phyloP scores from a whole-genome alignment of 2,113 vertebrate species.

The Vombatus ursinus region DNA sequence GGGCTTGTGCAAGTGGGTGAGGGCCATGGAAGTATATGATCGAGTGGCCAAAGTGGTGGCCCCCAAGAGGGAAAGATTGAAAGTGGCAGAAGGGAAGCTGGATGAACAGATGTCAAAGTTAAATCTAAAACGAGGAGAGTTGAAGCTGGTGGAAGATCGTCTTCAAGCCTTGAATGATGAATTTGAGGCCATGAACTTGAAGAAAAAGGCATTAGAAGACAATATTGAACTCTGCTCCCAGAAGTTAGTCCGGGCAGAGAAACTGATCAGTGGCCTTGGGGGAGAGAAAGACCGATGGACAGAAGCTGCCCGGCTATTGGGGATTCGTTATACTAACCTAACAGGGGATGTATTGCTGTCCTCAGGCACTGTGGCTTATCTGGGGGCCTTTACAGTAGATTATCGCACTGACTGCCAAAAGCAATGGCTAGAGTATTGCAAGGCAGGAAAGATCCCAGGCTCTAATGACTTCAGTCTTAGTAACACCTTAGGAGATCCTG shows the following conservation, averaged over 20 bases:
- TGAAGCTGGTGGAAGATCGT: constrained; percentile 89
- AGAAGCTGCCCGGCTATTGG: constrained; percentile 87
- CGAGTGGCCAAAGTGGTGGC: constrained; percentile 92
- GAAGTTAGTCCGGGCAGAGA: constrained; percentile 91
- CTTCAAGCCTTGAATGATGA: constrained; percentile 89
- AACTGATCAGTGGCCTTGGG: constrained; percentile 92
- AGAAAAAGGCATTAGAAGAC: constrained; percentile 87
- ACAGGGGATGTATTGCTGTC: constrained; percentile 93
- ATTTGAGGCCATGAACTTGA: constrained; percentile 88
- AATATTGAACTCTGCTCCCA: constrained; percentile 94
- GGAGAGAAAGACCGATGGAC: constrained; percentile 96
- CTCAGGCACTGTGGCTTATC: constrained; percentile 91
- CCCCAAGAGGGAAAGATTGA: constrained; percentile 89
- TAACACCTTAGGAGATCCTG: constrained; percentile 89
- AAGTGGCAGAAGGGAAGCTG: constrained; percentile 86
- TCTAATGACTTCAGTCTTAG: constrained; percentile 91
- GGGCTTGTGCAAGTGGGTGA: constrained; percentile 95
- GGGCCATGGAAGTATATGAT: constrained; percentile 94
- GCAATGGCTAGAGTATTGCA: constrained; percentile 88
- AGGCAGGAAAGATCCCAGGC: constrained; percentile 86
- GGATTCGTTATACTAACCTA: constrained; percentile 87
- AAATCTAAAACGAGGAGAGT: constrained; percentile 88
- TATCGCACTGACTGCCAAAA: constrained; percentile 88
- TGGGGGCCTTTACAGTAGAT: constrained; percentile 94
- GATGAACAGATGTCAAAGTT: constrained; percentile 87